Evolutionary conservation across 2,113 vertebrate species (phyloP), one percentile per base, ranked within the genome.

Genomic region (Upupa epops): DNA sequence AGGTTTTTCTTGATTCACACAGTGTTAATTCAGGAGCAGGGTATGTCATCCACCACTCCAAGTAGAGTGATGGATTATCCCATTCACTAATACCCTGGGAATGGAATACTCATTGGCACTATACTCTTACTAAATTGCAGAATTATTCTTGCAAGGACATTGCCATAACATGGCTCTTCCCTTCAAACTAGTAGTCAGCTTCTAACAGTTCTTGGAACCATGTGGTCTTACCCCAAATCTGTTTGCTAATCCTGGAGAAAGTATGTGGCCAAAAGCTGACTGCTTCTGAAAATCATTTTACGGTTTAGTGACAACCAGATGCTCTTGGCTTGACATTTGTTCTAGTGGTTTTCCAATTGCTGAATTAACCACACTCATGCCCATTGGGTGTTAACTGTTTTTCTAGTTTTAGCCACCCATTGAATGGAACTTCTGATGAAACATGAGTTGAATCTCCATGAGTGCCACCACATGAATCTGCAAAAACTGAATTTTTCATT

Each of bases 251-350:
- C 69, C 52, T 60, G 63, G 58, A 49, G 70, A 60, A 1, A 51
- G 28, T 76, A 69, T n/a, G 11, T 89, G n/a, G 29, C 81, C 83
- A 75, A 93, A 93, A 77, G 31, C 52, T 32, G 32, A 52, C 56
- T 88, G 29, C 49, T 89, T 92, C 60, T 94, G 42, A 64, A 90
- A 83, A 11, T 60, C 16, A 0, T 74, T 56, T 31, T 29, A 42
- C 71, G 79, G 58, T 74, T 77, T 88, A 88, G 68, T 86, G 77
- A 29, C 45, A 83, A 13, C 52, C 88, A 95, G 61, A 78, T 92
- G 69, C 75, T 86, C 65, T 83, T 85, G 85, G 74, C 65, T n/a
- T 86, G 69, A 60, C 69, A 29, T 91, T 86, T 92, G 74, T 89
- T 22, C 4, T 45, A 65, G n/a, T 21, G 93, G 45, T 89, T 91